These are phyloP conservation scores for Pachyuromys duprasi DNA, from an alignment of 2,797 vertebrate genomes.

Conservation along the genomic window DNA sequence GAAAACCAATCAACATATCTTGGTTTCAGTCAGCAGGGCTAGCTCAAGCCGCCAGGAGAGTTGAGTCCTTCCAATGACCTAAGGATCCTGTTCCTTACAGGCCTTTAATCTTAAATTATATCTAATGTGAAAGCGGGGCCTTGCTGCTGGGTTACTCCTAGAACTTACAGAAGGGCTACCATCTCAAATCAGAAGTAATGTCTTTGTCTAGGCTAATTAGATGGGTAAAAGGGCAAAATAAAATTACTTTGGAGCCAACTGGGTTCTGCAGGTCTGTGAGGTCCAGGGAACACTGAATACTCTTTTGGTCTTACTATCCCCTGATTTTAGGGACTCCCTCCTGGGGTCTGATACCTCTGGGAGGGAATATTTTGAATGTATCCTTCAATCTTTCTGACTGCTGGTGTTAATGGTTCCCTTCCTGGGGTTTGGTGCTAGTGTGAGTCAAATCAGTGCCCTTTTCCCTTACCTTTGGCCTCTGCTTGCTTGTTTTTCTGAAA, in stretches of 20 bases:
- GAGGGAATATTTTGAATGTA: constrained; percentile 51
- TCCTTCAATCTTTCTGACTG: constrained; percentile 50
- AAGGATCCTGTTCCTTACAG: constrained; percentile 68
- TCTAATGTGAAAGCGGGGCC: constrained; percentile 74
- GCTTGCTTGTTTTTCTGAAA: constrained; percentile 1
- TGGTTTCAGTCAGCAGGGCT: constrained; percentile 31
- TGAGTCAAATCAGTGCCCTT: background rate
- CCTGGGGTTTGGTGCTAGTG: constrained; percentile 11
- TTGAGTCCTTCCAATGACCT: constrained; percentile 67
- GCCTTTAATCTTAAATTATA: constrained; percentile 69
- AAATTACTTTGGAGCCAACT: constrained; percentile 59
- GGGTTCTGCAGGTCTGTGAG: constrained; percentile 64
- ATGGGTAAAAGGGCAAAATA: constrained; percentile 75
- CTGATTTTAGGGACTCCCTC: constrained; percentile 65
- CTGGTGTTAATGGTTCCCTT: constrained; percentile 63
- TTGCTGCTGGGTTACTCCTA: constrained; percentile 60
- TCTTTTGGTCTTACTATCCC: constrained; percentile 43
- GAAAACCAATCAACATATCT: constrained; percentile 25
- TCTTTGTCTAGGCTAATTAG: constrained; percentile 76
- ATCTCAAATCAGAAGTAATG: constrained; percentile 72
- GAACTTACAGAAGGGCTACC: constrained; percentile 74
- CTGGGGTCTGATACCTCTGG: background rate
- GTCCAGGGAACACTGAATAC: constrained; percentile 59
- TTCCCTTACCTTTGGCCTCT: background rate
- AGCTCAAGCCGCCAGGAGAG: background rate